Evolutionary conservation across 2,113 vertebrate species (phyloP), one percentile per base, ranked within the genome.

Genomic region (Tringa solitaria): DNA sequence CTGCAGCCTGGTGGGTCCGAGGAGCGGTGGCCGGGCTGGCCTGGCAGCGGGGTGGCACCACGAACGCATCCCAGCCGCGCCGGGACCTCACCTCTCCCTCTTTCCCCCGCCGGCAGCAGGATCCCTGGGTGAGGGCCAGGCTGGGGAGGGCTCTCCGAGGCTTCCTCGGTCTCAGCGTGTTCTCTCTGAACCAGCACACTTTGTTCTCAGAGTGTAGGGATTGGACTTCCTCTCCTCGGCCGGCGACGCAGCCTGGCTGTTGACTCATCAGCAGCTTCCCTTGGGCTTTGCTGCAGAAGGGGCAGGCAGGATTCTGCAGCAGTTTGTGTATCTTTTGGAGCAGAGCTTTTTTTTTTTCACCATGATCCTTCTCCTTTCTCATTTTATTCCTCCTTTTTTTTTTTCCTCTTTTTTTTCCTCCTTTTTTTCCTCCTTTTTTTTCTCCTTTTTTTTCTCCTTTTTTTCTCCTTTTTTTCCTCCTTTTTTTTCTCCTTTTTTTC

Each of bases 241-340:
- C 50, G 33, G 90, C 65, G 11, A 48, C 6, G 64, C 89, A 89
- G 80, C 16, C 94, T 96, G 91, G 65, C 89, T 95, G 93, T 97
- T 97, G 96, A 97, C 94, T 97, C 94, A 96, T 91, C 94, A 67
- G 81, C 93, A 80, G 93, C 93, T 96, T 97, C 93, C 95, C 93
- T 79, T 92, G 95, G 95, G 95, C 93, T 96, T 95, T 94, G 84
- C 93, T 93, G 84, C 89, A 96, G 91, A 89, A 95, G 95, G 93
- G 82, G 91, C 93, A 89, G 89, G 96, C 81, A 74, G 84, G 84
- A 94, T 96, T 94, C 74, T 96, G 94, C 91, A 90, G 91, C 91
- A 96, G 35, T 93, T 91, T 69, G 74, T 96, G 93, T 48, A 65
- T 82, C 91, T 94, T 87, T 82, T 56, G 91, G 89, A 95, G 53